Evolutionary conservation across 2,797 vertebrate species (phyloP).

Genomic region (Harpagifer antarcticus): DNA sequence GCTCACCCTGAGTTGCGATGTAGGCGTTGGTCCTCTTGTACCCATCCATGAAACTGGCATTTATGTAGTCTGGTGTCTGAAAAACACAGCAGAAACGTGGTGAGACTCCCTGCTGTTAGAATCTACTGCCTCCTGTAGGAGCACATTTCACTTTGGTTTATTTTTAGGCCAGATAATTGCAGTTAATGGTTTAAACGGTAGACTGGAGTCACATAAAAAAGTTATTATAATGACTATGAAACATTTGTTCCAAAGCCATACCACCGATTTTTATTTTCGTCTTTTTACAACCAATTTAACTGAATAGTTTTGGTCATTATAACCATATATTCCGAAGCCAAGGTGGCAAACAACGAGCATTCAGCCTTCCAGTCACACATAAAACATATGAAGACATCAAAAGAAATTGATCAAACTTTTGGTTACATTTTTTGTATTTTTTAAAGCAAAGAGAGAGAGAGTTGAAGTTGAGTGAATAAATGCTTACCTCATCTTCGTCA

Average conservation of each 20-base stretch:
- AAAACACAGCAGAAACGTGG: slow-evolving; percentile 22
- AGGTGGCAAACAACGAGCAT: neutral
- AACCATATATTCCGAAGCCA: neutral
- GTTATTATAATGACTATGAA: neutral
- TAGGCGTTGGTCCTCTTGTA: slow-evolving; percentile 88
- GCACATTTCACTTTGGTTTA: neutral
- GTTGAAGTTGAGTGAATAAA: neutral
- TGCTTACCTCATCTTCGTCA: slow-evolving; percentile 85
- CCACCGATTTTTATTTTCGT: slow-evolving; percentile 1
- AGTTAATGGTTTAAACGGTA: neutral
- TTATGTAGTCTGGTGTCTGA: slow-evolving; percentile 90
- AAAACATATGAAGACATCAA: neutral
- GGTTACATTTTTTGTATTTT: neutral
- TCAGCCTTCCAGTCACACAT: neutral
- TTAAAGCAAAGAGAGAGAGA: neutral
- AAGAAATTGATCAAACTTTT: neutral
- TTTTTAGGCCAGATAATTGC: neutral
- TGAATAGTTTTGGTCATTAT: neutral
- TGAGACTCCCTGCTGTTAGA: neutral
- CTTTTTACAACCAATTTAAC: neutral
- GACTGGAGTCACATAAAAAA: neutral
- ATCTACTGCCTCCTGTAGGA: slow-evolving; percentile 41
- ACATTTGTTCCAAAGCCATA: neutral
- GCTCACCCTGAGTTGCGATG: slow-evolving; percentile 91
- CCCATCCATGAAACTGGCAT: slow-evolving; percentile 91